Conservation (phyloP, 2,113 vertebrate species). For the Centropus bengalensis region DNA sequence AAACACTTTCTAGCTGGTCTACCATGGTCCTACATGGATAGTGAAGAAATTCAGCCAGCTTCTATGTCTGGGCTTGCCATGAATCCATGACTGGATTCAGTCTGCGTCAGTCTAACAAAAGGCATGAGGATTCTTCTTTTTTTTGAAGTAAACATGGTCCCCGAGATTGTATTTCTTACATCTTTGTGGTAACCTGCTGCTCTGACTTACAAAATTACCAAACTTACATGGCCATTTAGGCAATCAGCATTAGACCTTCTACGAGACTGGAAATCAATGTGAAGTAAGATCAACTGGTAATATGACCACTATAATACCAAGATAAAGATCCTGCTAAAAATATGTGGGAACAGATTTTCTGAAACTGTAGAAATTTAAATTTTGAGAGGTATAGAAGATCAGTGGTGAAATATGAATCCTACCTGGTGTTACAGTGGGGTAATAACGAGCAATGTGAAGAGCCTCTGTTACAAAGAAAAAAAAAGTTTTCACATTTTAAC, state of each 20-base stretch:
- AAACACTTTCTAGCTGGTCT: not conserved
- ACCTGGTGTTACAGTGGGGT: conserved; percentile 11
- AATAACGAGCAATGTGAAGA: not conserved
- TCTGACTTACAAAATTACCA: not conserved
- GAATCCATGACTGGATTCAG: not conserved
- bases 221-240: not conserved
- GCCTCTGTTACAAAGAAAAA: not conserved
- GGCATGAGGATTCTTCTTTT: not conserved
- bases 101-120: not conserved
- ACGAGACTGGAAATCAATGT: not conserved
- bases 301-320: not conserved
- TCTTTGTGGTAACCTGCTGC: not conserved
- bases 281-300: not conserved
- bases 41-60: not conserved
- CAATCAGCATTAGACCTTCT: not conserved
- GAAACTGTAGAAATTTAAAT: not conserved
- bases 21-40: not conserved
- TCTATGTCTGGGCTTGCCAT: not conserved
- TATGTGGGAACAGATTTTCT: not conserved
- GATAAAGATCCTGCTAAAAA: not conserved
- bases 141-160: not conserved
- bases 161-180: not conserved
- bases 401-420: not conserved
- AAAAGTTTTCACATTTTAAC: not conserved
- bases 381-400: not conserved